Evolutionary conservation across 2,113 vertebrate species (phyloP).

Genomic region (Indicator indicator): DNA sequence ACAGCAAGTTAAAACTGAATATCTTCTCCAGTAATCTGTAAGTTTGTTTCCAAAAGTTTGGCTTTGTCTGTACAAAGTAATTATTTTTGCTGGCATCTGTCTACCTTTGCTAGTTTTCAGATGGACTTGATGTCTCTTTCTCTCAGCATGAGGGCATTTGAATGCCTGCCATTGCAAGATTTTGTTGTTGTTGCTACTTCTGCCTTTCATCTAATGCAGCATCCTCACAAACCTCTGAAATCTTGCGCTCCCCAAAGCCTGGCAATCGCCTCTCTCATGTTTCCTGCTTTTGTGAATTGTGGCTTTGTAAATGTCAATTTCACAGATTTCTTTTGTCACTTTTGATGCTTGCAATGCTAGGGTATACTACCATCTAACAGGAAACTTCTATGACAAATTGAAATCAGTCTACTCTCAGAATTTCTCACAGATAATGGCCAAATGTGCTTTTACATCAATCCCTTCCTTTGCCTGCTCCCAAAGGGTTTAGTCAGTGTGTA

Average conservation of each 20-base stretch:
- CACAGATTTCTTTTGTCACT: background rate
- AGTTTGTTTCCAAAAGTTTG: slow-evolving; percentile 12
- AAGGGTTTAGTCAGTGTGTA: background rate
- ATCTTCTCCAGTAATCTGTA: background rate
- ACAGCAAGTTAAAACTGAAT: background rate
- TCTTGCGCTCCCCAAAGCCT: fast-evolving
- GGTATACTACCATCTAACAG: background rate
- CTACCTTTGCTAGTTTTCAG: slow-evolving; percentile 1
- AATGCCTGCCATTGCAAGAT: background rate
- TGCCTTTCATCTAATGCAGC: slow-evolving; percentile 4
- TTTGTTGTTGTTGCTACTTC: background rate
- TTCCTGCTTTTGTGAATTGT: background rate
- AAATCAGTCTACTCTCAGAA: background rate
- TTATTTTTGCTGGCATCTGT: slow-evolving; percentile 60
- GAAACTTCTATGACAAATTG: background rate
- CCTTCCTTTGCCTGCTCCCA: background rate
- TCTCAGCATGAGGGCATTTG: background rate
- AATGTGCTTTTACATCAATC: background rate
- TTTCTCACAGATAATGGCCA: background rate
- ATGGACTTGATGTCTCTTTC: slow-evolving; percentile 51
- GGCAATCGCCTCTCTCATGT: fast-evolving
- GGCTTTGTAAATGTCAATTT: background rate
- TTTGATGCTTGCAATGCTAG: background rate
- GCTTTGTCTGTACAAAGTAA: slow-evolving; percentile 1
- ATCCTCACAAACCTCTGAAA: background rate